These are phyloP conservation scores for Theretra japonica DNA, from an alignment of 2,888 invertebrate species.

Conservation along the genomic window DNA sequence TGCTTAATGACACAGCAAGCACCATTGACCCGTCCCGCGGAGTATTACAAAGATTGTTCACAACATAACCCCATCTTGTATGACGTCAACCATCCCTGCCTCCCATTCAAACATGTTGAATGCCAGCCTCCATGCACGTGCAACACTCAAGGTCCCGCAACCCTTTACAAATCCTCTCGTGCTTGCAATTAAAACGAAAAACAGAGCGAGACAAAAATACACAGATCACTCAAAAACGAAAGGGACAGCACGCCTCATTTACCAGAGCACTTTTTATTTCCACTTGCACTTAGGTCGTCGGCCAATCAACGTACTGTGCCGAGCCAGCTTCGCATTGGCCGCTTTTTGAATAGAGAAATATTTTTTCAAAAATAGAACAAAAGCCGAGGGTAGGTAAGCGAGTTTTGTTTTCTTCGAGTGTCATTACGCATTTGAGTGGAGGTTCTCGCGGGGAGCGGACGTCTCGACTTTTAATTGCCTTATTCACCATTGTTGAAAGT, in stretches of 20 bases:
- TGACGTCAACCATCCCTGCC: conserved; percentile 57
- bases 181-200: conserved; percentile 84
- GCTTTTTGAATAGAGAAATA: conserved; percentile 80
- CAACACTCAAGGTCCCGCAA: conserved; percentile 81
- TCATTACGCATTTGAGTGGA: conserved; percentile 77
- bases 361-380: conserved; percentile 78
- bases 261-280: conserved; percentile 82
- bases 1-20: conserved; percentile 40
- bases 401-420: conserved; percentile 83
- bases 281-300: conserved; percentile 81
- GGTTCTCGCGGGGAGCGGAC: conserved; percentile 69
- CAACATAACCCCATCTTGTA: conserved; percentile 42
- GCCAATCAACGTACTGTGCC: conserved; percentile 82
- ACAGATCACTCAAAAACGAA: conserved; percentile 56
- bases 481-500: conserved; percentile 72
- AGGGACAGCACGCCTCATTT: conserved; percentile 78
- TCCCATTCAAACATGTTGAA: conserved; percentile 75
- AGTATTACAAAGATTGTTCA: conserved; percentile 39
- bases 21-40: conserved; percentile 45
- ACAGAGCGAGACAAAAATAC: conserved; percentile 66
- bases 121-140: conserved; percentile 76
- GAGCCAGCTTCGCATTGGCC: conserved; percentile 80
- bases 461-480: conserved; percentile 80
- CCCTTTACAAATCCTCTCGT: conserved; percentile 81
- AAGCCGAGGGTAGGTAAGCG: conserved; percentile 81